Percentiles rank a stretch among this genome's conserved stretches.
phyloP scores from a whole-genome alignment of 2,888 invertebrate species.

The Diaprepes abbreviatus region DNA sequence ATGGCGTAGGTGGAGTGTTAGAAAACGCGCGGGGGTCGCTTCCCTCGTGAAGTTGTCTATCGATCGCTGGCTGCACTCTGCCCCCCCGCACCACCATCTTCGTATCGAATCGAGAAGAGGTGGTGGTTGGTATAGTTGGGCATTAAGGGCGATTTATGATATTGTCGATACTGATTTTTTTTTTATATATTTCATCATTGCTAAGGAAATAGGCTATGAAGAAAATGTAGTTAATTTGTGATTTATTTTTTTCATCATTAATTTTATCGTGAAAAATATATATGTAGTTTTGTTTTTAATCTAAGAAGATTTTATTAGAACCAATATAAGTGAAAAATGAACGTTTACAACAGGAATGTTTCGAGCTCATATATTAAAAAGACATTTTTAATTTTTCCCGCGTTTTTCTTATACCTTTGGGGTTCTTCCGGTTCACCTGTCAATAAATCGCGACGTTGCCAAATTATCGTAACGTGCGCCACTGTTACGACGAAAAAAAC shows the following conservation, averaged over 20 bases:
- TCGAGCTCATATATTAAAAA: no score
- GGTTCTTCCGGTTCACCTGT: slow-evolving; percentile 1
- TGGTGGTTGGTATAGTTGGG: background rate
- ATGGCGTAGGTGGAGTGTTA: slow-evolving; percentile 50
- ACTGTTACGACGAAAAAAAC: slow-evolving; percentile 1
- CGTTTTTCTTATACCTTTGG: background rate
- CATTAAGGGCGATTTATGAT: background rate
- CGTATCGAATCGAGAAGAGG: slow-evolving; percentile 25
- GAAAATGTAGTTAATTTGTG: no score
- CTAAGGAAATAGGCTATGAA: no score
- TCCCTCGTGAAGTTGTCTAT: slow-evolving; percentile 53
- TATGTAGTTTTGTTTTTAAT: no score
- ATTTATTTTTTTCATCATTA: no score
- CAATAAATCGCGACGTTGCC: slow-evolving; percentile 21
- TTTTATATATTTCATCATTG: background rate
- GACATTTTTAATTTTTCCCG: background rate
- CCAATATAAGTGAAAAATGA: no score
- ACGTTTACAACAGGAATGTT: no score
- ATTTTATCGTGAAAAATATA: no score
- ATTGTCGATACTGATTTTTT: background rate
- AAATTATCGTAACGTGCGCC: slow-evolving; percentile 16
- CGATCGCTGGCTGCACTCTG: slow-evolving; percentile 17
- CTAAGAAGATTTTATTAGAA: no score
- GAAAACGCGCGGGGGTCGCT: slow-evolving; percentile 50
- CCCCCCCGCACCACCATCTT: slow-evolving; percentile 14